These are phyloP conservation scores for Scelioninae gen. 2 DNA, from an alignment of 2,888 invertebrate genomes.

Conservation along the genomic window DNA sequence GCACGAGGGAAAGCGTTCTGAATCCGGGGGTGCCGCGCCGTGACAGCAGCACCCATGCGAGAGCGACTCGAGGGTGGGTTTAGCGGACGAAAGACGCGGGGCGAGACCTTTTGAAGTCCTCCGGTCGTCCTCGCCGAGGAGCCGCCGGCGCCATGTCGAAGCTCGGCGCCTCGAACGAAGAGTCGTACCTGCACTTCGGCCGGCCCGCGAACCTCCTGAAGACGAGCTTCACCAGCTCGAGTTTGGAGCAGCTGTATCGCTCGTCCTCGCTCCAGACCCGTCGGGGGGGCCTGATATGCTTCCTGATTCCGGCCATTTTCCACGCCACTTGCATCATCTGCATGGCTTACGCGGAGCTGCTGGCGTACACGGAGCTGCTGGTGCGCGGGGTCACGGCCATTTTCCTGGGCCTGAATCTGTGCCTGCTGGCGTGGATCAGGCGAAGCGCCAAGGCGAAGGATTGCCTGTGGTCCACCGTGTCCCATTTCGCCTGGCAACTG, in stretches of 20 bases:
- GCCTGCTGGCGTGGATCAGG: conserved; percentile 71
- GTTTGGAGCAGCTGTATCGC: conserved; percentile 83
- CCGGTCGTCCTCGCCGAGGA: conserved; percentile 10
- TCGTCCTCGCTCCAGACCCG: conserved; percentile 84
- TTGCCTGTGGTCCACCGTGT: conserved; percentile 78
- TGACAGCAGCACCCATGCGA: conserved; percentile 11
- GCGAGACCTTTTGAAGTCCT: conserved; percentile 23
- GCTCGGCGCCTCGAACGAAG: conserved; percentile 72
- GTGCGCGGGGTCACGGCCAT: conserved; percentile 70
- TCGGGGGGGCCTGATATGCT: conserved; percentile 83
- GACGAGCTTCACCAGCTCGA: conserved; percentile 79
- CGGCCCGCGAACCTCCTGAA: conserved; percentile 73
- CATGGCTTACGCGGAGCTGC: conserved; percentile 77
- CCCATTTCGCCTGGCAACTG: conserved; percentile 81
- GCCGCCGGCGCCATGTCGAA: conserved; percentile 54
- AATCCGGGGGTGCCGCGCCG: conserved; percentile 16
- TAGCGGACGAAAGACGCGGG: conserved; percentile 12
- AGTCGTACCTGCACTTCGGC: conserved; percentile 73
- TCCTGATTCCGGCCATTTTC: conserved; percentile 81
- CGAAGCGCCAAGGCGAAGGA: conserved; percentile 69
- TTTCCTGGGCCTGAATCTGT: conserved; percentile 72
- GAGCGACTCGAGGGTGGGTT: conserved; percentile 1
- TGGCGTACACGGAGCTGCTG: conserved; percentile 74
- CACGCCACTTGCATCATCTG: conserved; percentile 80
- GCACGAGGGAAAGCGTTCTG: conserved; percentile 1